phyloP scores from a whole-genome alignment of 2,797 vertebrate genomes.

The Miichthys miiuy region DNA sequence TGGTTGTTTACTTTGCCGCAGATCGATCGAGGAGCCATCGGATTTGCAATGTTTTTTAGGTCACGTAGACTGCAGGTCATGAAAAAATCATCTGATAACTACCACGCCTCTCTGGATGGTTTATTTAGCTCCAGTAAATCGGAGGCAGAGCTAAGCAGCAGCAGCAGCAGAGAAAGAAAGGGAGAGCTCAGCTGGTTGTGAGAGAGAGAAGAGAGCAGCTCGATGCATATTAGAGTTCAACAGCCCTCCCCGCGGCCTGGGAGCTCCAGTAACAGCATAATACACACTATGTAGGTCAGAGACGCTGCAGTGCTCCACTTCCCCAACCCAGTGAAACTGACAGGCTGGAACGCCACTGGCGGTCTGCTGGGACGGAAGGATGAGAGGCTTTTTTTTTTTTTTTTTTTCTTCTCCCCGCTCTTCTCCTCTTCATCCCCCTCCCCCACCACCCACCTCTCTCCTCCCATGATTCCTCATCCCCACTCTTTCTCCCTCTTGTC shows the following conservation, averaged over 20 bases:
- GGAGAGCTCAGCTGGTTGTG: constrained; percentile 67
- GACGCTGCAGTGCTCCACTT: constrained; percentile 85
- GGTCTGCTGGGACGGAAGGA: constrained; percentile 83
- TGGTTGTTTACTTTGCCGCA: constrained; percentile 55
- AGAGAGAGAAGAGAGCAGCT: constrained; percentile 71
- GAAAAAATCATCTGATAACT: constrained; percentile 73
- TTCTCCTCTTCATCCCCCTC: constrained; percentile 64
- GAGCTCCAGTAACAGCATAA: constrained; percentile 83
- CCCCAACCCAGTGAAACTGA: constrained; percentile 81
- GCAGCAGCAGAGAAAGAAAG: constrained; percentile 29
- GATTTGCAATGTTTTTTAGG: constrained; percentile 57
- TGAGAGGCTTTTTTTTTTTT: constrained; percentile 72
- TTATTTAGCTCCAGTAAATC: constrained; percentile 74
- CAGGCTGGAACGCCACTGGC: constrained; percentile 84
- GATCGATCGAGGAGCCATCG: constrained; percentile 43
- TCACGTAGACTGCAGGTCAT: constrained; percentile 66
- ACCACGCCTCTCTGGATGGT: constrained; percentile 70
- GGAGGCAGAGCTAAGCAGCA: constrained; percentile 64
- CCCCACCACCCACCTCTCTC: constrained; percentile 57
- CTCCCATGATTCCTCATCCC: constrained; percentile 45
- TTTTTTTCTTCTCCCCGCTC: constrained; percentile 8
- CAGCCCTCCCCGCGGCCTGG: constrained; percentile 77
- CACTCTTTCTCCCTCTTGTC: constrained; percentile 49
- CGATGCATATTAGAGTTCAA: constrained; percentile 80
- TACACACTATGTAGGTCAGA: constrained; percentile 86